Evolutionary conservation across 2,113 vertebrate species (phyloP).

Genomic region (Gopherus flavomarginatus): DNA sequence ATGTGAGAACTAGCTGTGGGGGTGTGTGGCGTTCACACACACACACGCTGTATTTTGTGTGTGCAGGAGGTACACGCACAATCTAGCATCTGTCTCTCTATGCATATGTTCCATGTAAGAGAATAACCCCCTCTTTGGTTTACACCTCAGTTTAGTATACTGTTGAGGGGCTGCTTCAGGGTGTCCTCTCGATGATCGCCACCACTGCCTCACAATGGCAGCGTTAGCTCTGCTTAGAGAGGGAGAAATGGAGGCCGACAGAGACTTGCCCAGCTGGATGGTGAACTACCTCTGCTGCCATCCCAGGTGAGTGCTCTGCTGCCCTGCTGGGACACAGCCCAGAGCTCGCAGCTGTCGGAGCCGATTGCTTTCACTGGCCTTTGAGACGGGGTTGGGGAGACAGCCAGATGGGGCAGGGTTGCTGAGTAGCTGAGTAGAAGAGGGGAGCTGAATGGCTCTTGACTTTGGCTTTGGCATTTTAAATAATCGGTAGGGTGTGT

Average conservation of each 20-base stretch:
- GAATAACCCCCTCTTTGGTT: neutral
- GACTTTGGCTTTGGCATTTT: neutral
- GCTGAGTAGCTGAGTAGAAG: neutral
- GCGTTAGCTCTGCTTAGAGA: neutral
- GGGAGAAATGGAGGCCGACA: neutral
- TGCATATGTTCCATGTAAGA: neutral
- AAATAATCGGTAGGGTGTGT: neutral
- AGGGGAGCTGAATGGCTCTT: neutral
- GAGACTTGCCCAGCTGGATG: neutral
- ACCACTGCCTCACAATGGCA: too few species aligned
- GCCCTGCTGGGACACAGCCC: neutral
- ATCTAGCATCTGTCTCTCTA: too few species aligned
- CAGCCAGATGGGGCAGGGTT: neutral
- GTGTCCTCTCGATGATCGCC: neutral
- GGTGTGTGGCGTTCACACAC: neutral
- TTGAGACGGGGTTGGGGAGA: neutral
- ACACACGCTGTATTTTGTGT: neutral
- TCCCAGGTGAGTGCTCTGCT: neutral
- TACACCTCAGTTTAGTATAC: neutral
- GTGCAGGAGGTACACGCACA: neutral
- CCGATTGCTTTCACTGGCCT: neutral
- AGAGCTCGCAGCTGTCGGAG: neutral
- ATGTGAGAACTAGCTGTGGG: neutral
- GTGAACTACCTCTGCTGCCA: neutral
- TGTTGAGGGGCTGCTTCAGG: neutral